A percentile compares a stretch with the other conserved stretches of the same genome.
phyloP scores from a whole-genome alignment of 2,113 vertebrate species.

The Nematolebias whitei region DNA sequence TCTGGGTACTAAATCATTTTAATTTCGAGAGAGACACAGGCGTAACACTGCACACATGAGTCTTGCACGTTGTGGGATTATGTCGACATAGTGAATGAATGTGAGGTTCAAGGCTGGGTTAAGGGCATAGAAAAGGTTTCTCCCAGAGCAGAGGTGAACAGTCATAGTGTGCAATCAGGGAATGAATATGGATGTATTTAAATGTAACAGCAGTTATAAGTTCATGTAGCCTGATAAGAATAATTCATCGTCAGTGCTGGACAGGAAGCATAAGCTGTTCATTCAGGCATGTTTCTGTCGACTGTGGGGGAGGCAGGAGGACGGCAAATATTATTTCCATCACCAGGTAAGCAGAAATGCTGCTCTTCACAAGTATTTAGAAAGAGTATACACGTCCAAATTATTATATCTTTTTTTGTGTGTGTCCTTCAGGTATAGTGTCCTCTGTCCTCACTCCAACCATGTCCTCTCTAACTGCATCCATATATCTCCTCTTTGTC shows the following conservation, averaged over 20 bases:
- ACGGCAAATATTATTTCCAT: neutral
- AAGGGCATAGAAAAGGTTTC: conserved; percentile 1
- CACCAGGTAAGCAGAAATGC: neutral
- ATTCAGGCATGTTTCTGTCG: neutral
- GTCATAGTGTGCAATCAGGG: neutral
- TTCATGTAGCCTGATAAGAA: neutral
- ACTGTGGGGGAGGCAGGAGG: neutral
- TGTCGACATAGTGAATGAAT: neutral
- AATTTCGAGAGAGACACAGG: conserved; percentile 54
- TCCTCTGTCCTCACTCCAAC: too few species aligned
- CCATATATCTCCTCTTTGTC: too few species aligned
- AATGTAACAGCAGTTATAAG: neutral
- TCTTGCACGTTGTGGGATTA: conserved; percentile 25
- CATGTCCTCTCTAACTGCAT: too few species aligned
- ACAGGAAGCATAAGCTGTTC: neutral
- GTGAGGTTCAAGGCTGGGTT: neutral
- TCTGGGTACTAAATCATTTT: conserved; percentile 56
- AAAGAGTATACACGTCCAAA: neutral
- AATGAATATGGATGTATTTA: neutral
- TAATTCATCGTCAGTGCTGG: neutral
- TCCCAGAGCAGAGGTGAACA: neutral
- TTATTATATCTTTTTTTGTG: neutral
- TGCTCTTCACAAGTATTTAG: neutral
- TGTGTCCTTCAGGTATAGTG: too few species aligned
- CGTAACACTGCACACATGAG: conserved; percentile 37